Evolutionary conservation across 2,888 invertebrate genomes (phyloP), one percentile per base, ranked within the genome.

Genomic region (Elysia crispata): DNA sequence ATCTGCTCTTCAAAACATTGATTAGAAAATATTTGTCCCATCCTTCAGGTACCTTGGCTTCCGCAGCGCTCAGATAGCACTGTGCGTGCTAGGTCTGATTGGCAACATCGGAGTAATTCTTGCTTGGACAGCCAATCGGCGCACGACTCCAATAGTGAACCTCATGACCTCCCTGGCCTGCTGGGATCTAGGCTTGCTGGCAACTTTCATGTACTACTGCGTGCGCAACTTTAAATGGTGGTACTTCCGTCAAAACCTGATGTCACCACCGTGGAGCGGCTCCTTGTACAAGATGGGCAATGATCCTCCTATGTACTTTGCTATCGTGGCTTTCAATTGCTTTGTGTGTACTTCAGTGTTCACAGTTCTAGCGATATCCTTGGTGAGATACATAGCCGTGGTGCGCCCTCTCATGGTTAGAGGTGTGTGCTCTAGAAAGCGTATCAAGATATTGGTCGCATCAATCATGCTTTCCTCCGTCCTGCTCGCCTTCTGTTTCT

Each of bases 151-250:
- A 0, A 78, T 78, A 20, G 78, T 78, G 28, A 72, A 62, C 50
- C 73, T 78, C 20, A 78, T 78, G 78, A 78, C 78, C 0, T 78
- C 78, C n/a, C 73, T 78, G 8, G 78, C 78, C 25, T 62, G 62
- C 64, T 78, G 78, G 78, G 78, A 78, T 72, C 64, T 78, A 41
- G 78, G 78, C 25, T 64, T 78, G 50, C 64, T 78, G 49, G 72
- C 78, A 1, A 72, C 70, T 31, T 78, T 62, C 62, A 25, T 73
- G 72, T 78, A 78, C 73, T 78, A 78, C 64, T 73, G 78, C 49
- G 72, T 78, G 13, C 78, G 78, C 30, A 78, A 73, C 73, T 78
- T 78, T 30, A 54, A n/a, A 20, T 78, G 78, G 78, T 78, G 78
- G 78, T 64, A 78, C 50, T 41, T 28, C 13, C 72, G 78, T 1